Evolutionary conservation across 2,797 vertebrate species (phyloP), one percentile per base, ranked within the genome.

Genomic region (Sciurus carolinensis): DNA sequence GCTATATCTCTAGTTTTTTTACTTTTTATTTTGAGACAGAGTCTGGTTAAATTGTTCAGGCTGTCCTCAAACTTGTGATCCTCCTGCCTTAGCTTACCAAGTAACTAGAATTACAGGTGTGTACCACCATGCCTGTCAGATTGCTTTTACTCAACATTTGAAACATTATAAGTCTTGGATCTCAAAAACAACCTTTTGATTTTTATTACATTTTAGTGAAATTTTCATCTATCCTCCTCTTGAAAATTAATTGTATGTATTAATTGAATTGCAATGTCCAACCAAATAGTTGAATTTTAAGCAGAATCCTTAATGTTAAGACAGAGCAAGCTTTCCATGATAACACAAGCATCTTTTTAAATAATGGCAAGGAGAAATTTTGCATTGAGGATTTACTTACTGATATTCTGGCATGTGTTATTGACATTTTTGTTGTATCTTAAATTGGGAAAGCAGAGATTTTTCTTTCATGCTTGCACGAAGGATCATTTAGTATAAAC

Each of bases 161-260:
- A 89, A 86, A 89, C 86, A 93, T 91, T 91, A 76, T 17, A 90
- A 44, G 54, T 24, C 28, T 87, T 28, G 18, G 64, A 26, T 87
- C 39, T 92, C 54, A 76, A 33, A 69, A 91, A 84, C 26, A 79
- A 24, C 24, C 28, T 85, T 39, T 59, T n/a, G 67, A 50, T 36
- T 52, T 42, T 67, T 57, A 39, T 22, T 64, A 26, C 44, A 28
- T 24, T 71, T 67, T 80, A 50, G n/a, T 95, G 36, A 30, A 72
- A 44, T 85, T 93, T 93, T 87, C 26, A 20, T 22, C 3, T 80
- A 1, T 72, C 30, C 10, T 84, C 33, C 50, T 18, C 26, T 26
- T 83, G 57, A 67, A 95, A 95, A 62, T 90, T 81, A 83, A 93
- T 82, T 95, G n/a, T 50, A 57, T 57, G 54, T 57, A 9, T 57